These are phyloP conservation scores for Plebejus argus DNA, from an alignment of 2,888 invertebrate species.

Conservation along the genomic window DNA sequence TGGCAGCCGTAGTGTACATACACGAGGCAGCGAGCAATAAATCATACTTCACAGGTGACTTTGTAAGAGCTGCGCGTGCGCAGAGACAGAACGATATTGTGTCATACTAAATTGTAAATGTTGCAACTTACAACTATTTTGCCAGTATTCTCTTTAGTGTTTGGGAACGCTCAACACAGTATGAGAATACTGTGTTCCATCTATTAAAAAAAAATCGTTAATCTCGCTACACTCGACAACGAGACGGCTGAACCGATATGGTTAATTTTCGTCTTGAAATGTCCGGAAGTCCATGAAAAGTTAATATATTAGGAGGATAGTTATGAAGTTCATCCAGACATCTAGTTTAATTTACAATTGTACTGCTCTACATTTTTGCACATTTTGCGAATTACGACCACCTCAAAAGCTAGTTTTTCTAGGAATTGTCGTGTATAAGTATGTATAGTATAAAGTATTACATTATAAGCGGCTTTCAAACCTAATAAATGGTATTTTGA, in stretches of 20 bases:
- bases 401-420: background rate
- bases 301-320: too few species aligned
- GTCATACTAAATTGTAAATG: background rate
- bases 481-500: background rate
- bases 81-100: background rate
- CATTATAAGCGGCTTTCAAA: background rate
- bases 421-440: background rate
- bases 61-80: constrained; percentile 4
- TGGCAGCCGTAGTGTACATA: constrained; percentile 4
- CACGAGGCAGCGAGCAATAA: background rate
- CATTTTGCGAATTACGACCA: background rate
- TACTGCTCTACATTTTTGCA: background rate
- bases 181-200: too few species aligned
- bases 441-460: background rate
- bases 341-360: background rate
- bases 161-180: too few species aligned
- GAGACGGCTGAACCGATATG: too few species aligned
- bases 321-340: too few species aligned
- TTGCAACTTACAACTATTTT: too few species aligned
- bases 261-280: too few species aligned
- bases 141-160: background rate
- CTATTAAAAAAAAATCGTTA: too few species aligned
- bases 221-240: too few species aligned
- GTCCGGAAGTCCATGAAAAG: too few species aligned
- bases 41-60: constrained; percentile 1